Evolutionary conservation across 2,888 invertebrate genomes (phyloP).

Genomic region (Lithophane leautieri): DNA sequence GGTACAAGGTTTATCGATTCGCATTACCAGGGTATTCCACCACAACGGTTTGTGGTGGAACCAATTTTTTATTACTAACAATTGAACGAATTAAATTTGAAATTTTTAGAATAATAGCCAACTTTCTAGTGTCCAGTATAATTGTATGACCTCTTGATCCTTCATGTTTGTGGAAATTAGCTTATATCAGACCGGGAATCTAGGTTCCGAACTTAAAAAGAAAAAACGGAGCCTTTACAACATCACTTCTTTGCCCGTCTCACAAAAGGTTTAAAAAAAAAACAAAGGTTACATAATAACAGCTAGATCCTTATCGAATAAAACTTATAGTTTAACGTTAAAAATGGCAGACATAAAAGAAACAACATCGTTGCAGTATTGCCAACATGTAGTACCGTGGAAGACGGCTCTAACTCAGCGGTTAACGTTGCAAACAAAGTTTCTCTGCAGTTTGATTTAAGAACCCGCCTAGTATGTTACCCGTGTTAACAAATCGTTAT

Average conservation of each 20-base stretch:
- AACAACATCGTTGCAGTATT: conserved; percentile 33
- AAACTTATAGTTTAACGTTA: conserved; percentile 1
- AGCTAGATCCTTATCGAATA: neutral
- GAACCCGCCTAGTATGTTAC: conserved; percentile 64
- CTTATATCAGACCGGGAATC: neutral
- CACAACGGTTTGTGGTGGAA: neutral
- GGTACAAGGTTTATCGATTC: too few relatives aligned
- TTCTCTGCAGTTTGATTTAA: conserved; percentile 74
- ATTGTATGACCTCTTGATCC: too few relatives aligned
- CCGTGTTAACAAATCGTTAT: conserved; percentile 67
- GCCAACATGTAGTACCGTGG: conserved; percentile 51
- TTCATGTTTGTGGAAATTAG: neutral
- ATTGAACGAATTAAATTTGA: too few relatives aligned
- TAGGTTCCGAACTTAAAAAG: neutral
- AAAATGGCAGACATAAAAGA: conserved; percentile 38
- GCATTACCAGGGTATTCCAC: too few relatives aligned
- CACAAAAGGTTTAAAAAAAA: too few relatives aligned
- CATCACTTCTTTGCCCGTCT: too few relatives aligned
- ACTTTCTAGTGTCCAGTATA: too few relatives aligned
- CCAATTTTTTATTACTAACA: too few relatives aligned
- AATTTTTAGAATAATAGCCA: too few relatives aligned
- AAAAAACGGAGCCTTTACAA: too few relatives aligned
- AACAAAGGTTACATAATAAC: neutral
- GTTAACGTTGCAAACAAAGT: conserved; percentile 70
- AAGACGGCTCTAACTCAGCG: conserved; percentile 56